Base-by-base conservation (phyloP, 2,888 invertebrate species). In the Axea sp. region DNA sequence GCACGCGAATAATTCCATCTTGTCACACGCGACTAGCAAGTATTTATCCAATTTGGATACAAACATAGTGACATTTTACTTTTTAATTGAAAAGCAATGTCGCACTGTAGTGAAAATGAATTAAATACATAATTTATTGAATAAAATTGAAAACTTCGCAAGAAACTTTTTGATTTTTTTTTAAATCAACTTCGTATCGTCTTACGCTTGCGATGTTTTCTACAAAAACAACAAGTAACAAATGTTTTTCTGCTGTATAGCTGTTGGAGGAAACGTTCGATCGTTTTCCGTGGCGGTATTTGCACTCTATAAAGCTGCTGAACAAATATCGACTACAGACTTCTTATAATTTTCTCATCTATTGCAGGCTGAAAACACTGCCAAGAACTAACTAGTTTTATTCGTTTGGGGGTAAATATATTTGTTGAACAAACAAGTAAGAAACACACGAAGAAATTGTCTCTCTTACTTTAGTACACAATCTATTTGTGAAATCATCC, bases 261-360 rank as follows among this genome's bases (percentile, higher is more conserved):
- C 65, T 47, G 65, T 62, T 67, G 11, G 30, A 65, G 75, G 53
- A 62, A 75, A 75, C 71, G 55, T 69, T 75, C 75, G 71, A 75
- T 67, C 71, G 65, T 43, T 69, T 60, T 64, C 39, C 47, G 53
- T 55, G 39, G 69, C 47, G 37, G 68, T 69, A 65, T 69, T 74
- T 74, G 69, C 57, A 67, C 71, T 75, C 67, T 65, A 49, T 59
- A 65, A 53, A 75, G 75, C 64, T 65, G 59, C 60, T 55, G 74
- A 74, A 69, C 74, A 74, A 74, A 74, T 74, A 74, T 74, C 69
- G 69, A 69, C 69, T 69, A 65, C 65, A 59, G 57, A 59, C 62
- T 74, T 74, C 68, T 69, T 65, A 69, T 74, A 74, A 74, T 74
- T 69, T 69, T 65, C 69, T 65, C 65, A 74, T 74, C 68, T 47